Base-by-base conservation (phyloP, 2,888 invertebrate species). In the Trichacis sp. region DNA sequence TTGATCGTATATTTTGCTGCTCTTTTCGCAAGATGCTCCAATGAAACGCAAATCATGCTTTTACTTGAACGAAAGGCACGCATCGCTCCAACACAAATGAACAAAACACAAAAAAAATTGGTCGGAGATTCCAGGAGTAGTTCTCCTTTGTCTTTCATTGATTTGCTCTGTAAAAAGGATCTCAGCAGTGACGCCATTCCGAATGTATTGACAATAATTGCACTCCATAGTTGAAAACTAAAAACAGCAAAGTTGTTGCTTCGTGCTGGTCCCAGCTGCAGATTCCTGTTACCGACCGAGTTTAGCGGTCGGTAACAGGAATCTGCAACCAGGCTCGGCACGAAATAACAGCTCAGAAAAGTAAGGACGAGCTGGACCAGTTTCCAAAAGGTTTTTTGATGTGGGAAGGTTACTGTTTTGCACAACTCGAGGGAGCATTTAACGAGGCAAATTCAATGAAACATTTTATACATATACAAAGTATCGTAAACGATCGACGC, bases 121-220 rank as follows among this genome's bases (percentile, higher is more conserved):
- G 4, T 3, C 24, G 24, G 24, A 24, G 24, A 24, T 24, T 24
- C n/a, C n/a, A n/a, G n/a, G n/a, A n/a, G n/a, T n/a, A n/a, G n/a
- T n/a, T n/a, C n/a, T n/a, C 24, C 24, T 36, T 36, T 4, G 17
- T n/a, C 15, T 42, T 42, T 42, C 15, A 2, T 42, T 42, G 15
- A 42, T n/a, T 42, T 42, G 42, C 42, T 58, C 11, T 58, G 40
- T 60, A 57, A 8, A 24, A 24, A 62, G 61, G 70, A 66, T 68
- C 72, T 73, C 72, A 73, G 69, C 76, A 76, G 73, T 70, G 75
- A 76, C 76, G 74, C 71, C 74, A 73, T 72, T 81, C 81, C 81
- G 81, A 82, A 82, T 82, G 81, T 74, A 81, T 82, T 82, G 82
- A 82, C 81, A 82, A 81, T 81, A 81, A 73, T 63, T 71, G 71